phyloP scores from a whole-genome alignment of 2,113 vertebrate species.

The Ctenodactylus gundi region DNA sequence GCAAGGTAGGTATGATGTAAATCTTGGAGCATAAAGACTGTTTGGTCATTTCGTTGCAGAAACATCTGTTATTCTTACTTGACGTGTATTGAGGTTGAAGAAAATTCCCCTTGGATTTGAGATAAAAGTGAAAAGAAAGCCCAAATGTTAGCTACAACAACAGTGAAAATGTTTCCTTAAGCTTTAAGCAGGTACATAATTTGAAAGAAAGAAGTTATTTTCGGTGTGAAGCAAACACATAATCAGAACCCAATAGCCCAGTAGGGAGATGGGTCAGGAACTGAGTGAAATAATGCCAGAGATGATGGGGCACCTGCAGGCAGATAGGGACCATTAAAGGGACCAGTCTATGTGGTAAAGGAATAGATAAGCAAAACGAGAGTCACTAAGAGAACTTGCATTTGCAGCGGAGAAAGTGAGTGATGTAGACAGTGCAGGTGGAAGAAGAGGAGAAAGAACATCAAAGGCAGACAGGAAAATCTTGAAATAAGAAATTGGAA shows the following conservation, averaged over 20 bases:
- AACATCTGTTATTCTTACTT: background rate
- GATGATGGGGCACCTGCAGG: background rate
- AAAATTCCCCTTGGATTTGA: background rate
- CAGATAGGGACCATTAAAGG: background rate
- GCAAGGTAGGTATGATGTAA: background rate
- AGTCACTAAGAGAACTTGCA: background rate
- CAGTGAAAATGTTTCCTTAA: background rate
- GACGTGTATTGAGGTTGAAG: background rate
- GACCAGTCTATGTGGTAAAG: background rate
- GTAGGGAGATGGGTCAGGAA: background rate
- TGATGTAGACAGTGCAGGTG: background rate
- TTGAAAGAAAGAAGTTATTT: background rate
- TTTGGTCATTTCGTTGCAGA: background rate
- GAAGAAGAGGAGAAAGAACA: background rate
- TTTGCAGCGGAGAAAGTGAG: fast-evolving
- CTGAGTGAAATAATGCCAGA: background rate
- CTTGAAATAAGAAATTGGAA: background rate
- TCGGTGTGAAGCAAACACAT: background rate
- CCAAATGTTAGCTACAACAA: background rate
- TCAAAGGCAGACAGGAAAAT: background rate
- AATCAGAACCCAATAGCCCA: background rate
- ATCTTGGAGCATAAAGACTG: background rate
- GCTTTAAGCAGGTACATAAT: background rate
- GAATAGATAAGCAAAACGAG: background rate
- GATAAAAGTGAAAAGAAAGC: background rate